Evolutionary conservation across 2,797 vertebrate species (phyloP).

Genomic region (Anguilla anguilla): DNA sequence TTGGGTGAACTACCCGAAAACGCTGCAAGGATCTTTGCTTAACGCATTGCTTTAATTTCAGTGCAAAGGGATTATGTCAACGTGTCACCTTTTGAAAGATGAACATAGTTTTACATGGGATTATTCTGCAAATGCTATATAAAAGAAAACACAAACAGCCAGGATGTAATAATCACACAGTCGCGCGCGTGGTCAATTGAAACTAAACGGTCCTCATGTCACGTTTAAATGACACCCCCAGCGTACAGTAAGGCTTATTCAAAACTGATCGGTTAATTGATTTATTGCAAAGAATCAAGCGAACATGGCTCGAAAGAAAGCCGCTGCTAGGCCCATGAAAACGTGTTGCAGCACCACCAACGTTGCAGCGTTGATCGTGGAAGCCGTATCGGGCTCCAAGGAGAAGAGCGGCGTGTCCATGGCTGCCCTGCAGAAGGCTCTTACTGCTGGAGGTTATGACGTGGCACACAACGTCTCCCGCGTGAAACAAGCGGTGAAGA

Average conservation of each 20-base stretch:
- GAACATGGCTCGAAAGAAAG: not conserved
- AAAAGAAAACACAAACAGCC: not conserved
- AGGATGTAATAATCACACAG: not conserved
- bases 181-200: not conserved
- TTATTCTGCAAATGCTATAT: not conserved
- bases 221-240: not conserved
- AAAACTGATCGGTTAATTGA: not conserved
- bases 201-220: constrained; percentile 5
- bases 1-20: not conserved
- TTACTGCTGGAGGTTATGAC: not conserved
- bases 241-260: not conserved
- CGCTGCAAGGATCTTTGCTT: not conserved
- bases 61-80: not conserved
- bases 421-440: not conserved
- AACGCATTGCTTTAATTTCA: not conserved
- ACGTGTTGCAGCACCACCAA: not conserved
- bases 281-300: not conserved
- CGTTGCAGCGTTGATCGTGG: not conserved
- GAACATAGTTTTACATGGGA: not conserved
- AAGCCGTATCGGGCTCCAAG: not conserved
- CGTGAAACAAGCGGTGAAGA: not conserved
- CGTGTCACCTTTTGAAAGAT: not conserved
- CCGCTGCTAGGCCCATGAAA: not conserved
- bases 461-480: not conserved
- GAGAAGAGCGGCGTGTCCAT: not conserved